These are phyloP conservation scores for Hippocampus abdominalis DNA, from an alignment of 2,113 vertebrate species.

Conservation along the genomic window DNA sequence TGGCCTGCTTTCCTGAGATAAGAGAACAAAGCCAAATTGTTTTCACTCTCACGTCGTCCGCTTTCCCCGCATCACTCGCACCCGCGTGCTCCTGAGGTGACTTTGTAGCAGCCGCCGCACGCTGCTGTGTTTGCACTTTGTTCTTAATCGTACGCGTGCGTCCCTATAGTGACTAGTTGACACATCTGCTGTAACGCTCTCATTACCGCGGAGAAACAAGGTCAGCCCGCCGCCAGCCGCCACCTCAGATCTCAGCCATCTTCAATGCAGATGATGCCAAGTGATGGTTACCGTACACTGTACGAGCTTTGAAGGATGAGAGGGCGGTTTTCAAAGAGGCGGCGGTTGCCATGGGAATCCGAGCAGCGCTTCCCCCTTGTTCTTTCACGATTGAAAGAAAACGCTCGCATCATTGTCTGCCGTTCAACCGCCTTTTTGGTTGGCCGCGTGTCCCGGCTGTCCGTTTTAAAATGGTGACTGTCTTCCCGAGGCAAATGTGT, in stretches of 20 bases:
- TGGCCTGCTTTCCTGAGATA: conserved; percentile 31
- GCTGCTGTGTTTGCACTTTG: conserved; percentile 49
- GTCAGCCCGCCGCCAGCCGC: conserved; percentile 15
- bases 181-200: conserved; percentile 13
- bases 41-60: conserved; percentile 37
- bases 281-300: conserved; percentile 32
- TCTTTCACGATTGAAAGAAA: conserved; percentile 40
- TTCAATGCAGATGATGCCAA: conserved; percentile 34
- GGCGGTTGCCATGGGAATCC: conserved; percentile 47
- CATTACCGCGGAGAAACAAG: conserved; percentile 16
- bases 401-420: conserved; percentile 25
- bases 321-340: conserved; percentile 23
- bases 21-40: conserved; percentile 30
- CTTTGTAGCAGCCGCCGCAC: conserved; percentile 32
- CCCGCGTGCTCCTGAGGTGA: conserved; percentile 38
- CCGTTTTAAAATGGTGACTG: conserved; percentile 14
- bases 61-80: conserved; percentile 25
- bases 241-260: conserved; percentile 9
- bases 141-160: conserved; percentile 28
- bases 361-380: conserved; percentile 20
- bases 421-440: conserved; percentile 14
- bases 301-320: conserved; percentile 14
- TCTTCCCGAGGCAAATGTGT: conserved; percentile 5
- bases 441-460: conserved; percentile 12
- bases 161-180: conserved; percentile 19